Evolutionary conservation across 2,888 invertebrate species (phyloP).

Genomic region (Troglohyphantes excavatus): DNA sequence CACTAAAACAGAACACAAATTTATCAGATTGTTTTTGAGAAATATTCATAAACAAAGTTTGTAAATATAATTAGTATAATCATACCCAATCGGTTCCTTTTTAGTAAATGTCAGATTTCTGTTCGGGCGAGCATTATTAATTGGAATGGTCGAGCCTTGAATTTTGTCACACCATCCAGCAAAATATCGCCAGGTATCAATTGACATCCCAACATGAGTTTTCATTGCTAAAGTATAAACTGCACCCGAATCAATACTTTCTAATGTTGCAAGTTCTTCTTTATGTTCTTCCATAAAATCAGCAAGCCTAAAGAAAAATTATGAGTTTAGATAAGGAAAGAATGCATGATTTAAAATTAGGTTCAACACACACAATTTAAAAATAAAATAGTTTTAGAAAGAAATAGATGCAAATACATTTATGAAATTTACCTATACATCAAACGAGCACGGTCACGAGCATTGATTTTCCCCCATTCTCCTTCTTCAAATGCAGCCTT

Average conservation of each 20-base stretch:
- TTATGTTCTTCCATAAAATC: conserved; percentile 97
- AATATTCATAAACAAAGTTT: neutral
- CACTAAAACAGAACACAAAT: conserved; percentile 84
- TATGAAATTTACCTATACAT: conserved; percentile 87
- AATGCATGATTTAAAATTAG: neutral
- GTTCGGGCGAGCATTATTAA: conserved; percentile 85
- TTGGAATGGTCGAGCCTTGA: conserved; percentile 91
- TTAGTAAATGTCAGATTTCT: conserved; percentile 93
- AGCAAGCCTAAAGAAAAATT: conserved; percentile 87
- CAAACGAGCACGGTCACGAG: conserved; percentile 92
- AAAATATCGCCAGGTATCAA: conserved; percentile 94
- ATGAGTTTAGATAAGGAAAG: neutral
- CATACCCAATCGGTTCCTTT: conserved; percentile 94
- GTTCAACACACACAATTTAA: neutral
- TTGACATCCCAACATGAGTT: conserved; percentile 98
- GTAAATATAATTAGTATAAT: conserved; percentile 80
- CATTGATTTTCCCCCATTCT: conserved; percentile 96
- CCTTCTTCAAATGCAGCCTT: conserved; percentile 89
- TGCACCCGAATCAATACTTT: conserved; percentile 96
- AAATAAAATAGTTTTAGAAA: neutral
- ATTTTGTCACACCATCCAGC: conserved; percentile 95
- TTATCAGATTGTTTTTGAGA: neutral
- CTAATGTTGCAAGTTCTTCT: conserved; percentile 97
- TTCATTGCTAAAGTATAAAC: conserved; percentile 98
- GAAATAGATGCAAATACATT: neutral